These are phyloP conservation scores for Aselliscus stoliczkanus DNA, from an alignment of 2,797 vertebrate genomes.

Conservation along the genomic window DNA sequence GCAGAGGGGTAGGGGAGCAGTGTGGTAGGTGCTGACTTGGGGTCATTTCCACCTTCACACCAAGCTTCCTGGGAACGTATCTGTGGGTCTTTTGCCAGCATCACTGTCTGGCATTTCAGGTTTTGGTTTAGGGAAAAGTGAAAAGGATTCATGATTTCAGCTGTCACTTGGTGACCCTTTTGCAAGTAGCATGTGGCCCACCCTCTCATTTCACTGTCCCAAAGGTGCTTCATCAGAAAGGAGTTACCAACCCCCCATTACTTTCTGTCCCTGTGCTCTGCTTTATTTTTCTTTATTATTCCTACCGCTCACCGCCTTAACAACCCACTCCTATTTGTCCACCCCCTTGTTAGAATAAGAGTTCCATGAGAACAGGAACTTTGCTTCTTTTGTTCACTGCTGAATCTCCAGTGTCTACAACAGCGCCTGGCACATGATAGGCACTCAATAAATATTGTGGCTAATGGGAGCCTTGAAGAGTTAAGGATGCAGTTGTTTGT, in stretches of 20 bases:
- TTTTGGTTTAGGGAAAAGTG: constrained; percentile 31
- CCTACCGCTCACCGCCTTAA: background rate
- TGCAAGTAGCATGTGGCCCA: background rate
- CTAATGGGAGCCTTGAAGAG: background rate
- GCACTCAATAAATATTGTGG: background rate
- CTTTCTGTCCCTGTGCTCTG: background rate
- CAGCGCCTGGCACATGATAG: background rate
- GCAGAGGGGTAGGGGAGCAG: background rate
- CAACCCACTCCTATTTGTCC: background rate
- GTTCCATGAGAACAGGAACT: background rate
- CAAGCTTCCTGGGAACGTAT: background rate
- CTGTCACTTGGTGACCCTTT: background rate
- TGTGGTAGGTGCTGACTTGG: background rate
- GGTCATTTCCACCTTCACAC: background rate
- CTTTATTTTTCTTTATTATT: background rate
- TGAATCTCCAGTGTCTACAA: background rate
- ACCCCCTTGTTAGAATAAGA: background rate
- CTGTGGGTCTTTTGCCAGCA: background rate
- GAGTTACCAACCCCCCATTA: background rate
- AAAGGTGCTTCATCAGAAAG: background rate
- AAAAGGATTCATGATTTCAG: background rate
- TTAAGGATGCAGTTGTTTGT: background rate
- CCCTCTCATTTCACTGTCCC: background rate
- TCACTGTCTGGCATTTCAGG: background rate
- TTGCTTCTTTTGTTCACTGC: background rate